Base-by-base conservation (phyloP, 2,113 vertebrate species). In the Heterotis niloticus region DNA sequence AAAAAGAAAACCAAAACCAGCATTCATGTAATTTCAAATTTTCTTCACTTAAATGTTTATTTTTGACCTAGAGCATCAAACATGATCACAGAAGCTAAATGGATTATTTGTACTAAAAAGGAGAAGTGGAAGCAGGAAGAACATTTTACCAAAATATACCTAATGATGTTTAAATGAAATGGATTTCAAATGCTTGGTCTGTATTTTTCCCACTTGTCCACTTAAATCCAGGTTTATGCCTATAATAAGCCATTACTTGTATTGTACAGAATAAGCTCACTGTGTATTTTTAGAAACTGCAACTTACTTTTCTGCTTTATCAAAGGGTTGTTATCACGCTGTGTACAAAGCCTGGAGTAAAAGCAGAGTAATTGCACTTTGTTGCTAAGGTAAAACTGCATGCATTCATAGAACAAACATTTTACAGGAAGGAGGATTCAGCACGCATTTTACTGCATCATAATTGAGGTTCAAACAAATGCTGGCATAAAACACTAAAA, bases 161-260 rank as follows among this genome's bases (percentile, higher is more conserved):
- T 44, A 44, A 44, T 2, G 3, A 44, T 7, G 7, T 54, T 77
- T 7, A 67, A 66, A 11, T 23, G 51, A 72, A 54, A 52, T 11
- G 54, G n/a, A 64, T 64, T 79, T 57, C 44, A 74, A 24, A 54
- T 56, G 17, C 10, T 29, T 20, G n/a, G 9, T 69, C 71, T 81
- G 29, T 59, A 18, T 62, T 51, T 26, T 77, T 44, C 28, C 64
- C 17, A 66, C 29, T 75, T 79, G 62, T 75, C 66, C 54, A 51
- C 20, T 66, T 89, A 89, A 91, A 89, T 82, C 83, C 87, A 88
- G 79, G 83, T 88, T 91, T 90, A 88, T 78, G 76, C 76, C 69
- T 54, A 66, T 65, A 81, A 65, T 20, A 69, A 67, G 76, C 24
- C 54, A 74, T 59, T 13, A 71, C 28, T 24, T 52, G 51, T 9